These are phyloP conservation scores for Eucera pruinosa DNA, from an alignment of 2,888 invertebrate species.

Conservation along the genomic window DNA sequence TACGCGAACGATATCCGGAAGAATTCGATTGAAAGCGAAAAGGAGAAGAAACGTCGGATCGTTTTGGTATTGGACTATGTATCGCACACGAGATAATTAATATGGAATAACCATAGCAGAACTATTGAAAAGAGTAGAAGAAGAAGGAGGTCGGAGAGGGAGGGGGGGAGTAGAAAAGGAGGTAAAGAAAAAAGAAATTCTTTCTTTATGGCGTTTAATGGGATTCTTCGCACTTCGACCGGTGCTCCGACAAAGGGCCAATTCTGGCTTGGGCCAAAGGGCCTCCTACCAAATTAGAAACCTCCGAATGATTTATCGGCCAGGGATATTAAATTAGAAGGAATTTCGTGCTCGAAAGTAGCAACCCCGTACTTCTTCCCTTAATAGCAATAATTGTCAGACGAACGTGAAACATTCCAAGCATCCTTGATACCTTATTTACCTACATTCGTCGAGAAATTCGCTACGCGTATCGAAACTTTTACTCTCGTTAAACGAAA, in stretches of 20 bases:
- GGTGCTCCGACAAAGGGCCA: slow-evolving; percentile 57
- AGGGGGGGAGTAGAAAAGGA: background rate
- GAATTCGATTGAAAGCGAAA: background rate
- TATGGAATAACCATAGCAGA: slow-evolving; percentile 36
- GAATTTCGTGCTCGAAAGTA: slow-evolving; percentile 54
- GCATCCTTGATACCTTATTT: slow-evolving; percentile 31
- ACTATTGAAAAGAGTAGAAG: slow-evolving; percentile 18
- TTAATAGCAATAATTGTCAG: slow-evolving; percentile 44
- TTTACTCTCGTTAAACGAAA: no score
- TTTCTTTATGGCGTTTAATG: slow-evolving; percentile 61
- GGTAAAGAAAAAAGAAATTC: slow-evolving; percentile 41
- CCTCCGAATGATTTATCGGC: slow-evolving; percentile 54
- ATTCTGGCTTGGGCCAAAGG: slow-evolving; percentile 54
- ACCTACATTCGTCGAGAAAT: background rate
- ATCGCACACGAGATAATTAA: slow-evolving; percentile 42
- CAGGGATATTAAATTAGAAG: slow-evolving; percentile 59
- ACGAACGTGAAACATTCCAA: slow-evolving; percentile 19
- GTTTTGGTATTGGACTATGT: slow-evolving; percentile 15
- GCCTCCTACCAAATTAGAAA: slow-evolving; percentile 61
- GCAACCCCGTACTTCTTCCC: slow-evolving; percentile 48
- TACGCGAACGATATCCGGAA: no score
- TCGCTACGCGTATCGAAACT: background rate
- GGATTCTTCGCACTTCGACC: slow-evolving; percentile 60
- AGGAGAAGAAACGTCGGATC: background rate
- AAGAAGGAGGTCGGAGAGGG: background rate